Evolutionary conservation across 2,888 invertebrate species (phyloP), one percentile per base, ranked within the genome.

Genomic region (Acanthopleura granulata): DNA sequence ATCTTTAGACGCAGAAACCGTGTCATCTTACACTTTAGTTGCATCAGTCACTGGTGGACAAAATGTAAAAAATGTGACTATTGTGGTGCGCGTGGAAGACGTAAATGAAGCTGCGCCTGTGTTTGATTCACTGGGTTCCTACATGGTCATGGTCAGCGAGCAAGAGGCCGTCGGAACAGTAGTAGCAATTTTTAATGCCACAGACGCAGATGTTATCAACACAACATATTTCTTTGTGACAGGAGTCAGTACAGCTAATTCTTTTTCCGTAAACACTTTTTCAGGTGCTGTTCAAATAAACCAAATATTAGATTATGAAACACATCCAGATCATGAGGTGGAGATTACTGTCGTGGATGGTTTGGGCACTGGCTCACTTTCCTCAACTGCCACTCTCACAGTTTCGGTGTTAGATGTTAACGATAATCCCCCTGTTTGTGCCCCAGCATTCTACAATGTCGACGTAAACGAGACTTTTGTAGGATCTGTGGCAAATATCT

Each of bases 81-180:
- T 97, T 74, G 97, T 97, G 91, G 95, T 97, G 90, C 97, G 97
- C 91, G 96, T 97, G 40, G 92, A 96, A 79, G 97, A 97, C 90
- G 93, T 97, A 80, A 97, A 97, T 90, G 97, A 97, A 92, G 97
- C 97, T 90, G 94, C 95, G 1, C 97, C 97, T 1, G 92, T 96
- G 77, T 97, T 97, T 90, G 96, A 97, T 89, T 95, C 96, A 14
- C 22, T 15, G 6, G 66, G 25, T 14, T 1, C 29, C 6, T 75
- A 72, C 30, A 61, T 75, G 15, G 49, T 22, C 16, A 72, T 22
- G 12, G 40, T 76, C 29, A 29, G n/a, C 25, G 76, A 76, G 61
- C 62, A 40, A 16, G 75, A 27, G 18, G 51, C 50, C 11, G n/a
- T 75, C 15, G 72, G 71, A 0, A 61, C 72, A 9, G 25, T 50